Percentiles rank a stretch among this genome's conserved stretches.
phyloP scores from a whole-genome alignment of 2,888 invertebrate genomes.

The Gasteruption jaculator region DNA sequence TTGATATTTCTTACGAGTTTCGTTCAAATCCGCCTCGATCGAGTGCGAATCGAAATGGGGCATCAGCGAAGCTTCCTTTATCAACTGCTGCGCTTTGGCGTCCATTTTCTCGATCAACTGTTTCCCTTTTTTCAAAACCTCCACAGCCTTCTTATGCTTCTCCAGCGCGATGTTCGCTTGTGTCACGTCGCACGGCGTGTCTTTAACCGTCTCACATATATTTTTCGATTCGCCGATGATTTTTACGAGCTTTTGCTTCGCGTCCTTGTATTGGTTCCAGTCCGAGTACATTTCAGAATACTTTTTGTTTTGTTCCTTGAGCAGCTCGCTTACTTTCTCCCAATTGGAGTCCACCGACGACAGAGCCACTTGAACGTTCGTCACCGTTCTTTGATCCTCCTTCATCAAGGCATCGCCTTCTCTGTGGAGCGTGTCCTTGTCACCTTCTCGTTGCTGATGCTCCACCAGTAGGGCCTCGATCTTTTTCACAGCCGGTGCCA shows the following conservation, averaged over 20 bases:
- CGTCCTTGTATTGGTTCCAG: constrained; percentile 71
- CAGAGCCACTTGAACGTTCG: constrained; percentile 74
- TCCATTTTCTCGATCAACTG: constrained; percentile 74
- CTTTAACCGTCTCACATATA: constrained; percentile 61
- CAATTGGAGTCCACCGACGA: constrained; percentile 75
- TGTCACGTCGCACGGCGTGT: constrained; percentile 67
- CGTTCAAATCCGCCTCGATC: constrained; percentile 58
- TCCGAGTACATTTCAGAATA: constrained; percentile 69
- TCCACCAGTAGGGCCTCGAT: constrained; percentile 55
- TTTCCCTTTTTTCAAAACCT: constrained; percentile 71
- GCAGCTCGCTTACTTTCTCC: constrained; percentile 72
- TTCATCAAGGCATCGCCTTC: constrained; percentile 77
- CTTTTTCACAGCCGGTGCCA: constrained; percentile 53
- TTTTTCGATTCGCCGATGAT: constrained; percentile 69
- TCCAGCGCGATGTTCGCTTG: constrained; percentile 70
- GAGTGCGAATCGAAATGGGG: constrained; percentile 61
- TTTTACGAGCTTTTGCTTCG: constrained; percentile 65
- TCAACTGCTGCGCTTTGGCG: constrained; percentile 67
- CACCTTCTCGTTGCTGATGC: constrained; percentile 59
- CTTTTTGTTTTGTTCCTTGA: constrained; percentile 71
- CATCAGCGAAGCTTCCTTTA: constrained; percentile 66
- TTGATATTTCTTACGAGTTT: constrained; percentile 66
- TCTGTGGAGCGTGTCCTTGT: constrained; percentile 70
- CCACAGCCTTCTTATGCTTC: constrained; percentile 71
- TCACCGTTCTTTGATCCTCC: constrained; percentile 76